Evolutionary conservation across 2,113 vertebrate genomes (phyloP).

Genomic region (Lota lota): DNA sequence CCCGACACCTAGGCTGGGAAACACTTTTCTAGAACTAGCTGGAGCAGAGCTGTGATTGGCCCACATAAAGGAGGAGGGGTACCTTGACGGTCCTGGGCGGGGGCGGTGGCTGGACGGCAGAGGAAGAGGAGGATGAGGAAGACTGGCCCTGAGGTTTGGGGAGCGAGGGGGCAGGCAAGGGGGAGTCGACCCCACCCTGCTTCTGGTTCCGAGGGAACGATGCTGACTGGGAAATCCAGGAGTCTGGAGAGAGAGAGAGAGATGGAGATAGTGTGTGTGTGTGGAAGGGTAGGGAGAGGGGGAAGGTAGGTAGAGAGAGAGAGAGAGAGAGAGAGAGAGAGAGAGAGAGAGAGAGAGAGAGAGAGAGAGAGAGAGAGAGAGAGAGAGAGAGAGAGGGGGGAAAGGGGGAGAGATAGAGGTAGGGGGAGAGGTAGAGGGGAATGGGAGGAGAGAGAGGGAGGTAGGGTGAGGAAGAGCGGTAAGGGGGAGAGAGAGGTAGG

Average conservation of each 20-base stretch:
- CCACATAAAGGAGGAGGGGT: neutral
- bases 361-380: neutral
- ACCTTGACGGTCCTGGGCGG: constrained; percentile 87
- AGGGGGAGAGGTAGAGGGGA: neutral
- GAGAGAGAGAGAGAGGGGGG: neutral
- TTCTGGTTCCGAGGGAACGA: constrained; percentile 97
- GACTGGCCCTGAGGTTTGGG: constrained; percentile 88
- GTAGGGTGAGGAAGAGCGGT: neutral
- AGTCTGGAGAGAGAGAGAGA: constrained; percentile 72
- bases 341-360: neutral
- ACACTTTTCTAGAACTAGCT: too few relatives aligned
- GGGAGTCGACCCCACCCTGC: constrained; percentile 89
- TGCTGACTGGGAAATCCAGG: constrained; percentile 96
- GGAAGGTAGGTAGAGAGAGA: neutral
- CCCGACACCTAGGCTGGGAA: too few relatives aligned
- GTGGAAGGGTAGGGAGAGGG: too few relatives aligned
- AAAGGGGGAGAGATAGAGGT: neutral
- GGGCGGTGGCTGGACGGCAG: constrained; percentile 65
- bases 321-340: neutral
- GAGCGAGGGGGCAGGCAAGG: constrained; percentile 87
- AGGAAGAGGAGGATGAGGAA: constrained; percentile 78
- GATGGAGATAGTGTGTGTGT: too few relatives aligned
- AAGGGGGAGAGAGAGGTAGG: neutral
- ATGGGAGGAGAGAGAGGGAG: neutral
- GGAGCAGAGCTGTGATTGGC: too few relatives aligned